Conservation (phyloP, 2,113 vertebrate genomes). For the Cyanoderma ruficeps region DNA sequence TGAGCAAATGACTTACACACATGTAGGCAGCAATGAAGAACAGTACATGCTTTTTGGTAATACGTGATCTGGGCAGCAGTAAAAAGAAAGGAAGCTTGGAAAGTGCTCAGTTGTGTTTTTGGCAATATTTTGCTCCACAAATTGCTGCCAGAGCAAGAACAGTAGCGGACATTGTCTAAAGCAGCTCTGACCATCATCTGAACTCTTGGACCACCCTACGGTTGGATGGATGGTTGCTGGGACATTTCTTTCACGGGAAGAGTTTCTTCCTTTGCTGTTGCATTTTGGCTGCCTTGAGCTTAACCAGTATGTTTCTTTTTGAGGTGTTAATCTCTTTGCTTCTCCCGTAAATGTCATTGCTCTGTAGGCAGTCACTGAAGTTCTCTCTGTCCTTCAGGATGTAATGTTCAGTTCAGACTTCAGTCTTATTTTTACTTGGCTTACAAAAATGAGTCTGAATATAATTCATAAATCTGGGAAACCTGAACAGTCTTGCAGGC, state of each 20-base stretch:
- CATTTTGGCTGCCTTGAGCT: constrained; percentile 40
- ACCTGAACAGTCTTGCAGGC: constrained; percentile 29
- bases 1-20: constrained; percentile 66
- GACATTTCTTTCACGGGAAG: constrained; percentile 27
- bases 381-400: constrained; percentile 33
- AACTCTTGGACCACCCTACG: constrained; percentile 47
- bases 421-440: constrained; percentile 42
- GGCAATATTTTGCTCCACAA: constrained; percentile 34
- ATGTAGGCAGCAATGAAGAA: constrained; percentile 38
- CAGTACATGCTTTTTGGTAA: constrained; percentile 44
- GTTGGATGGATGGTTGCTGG: constrained; percentile 54
- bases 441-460: neutral
- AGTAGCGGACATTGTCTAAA: constrained; percentile 55
- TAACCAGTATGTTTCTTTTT: neutral
- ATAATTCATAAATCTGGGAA: constrained; percentile 46
- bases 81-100: constrained; percentile 38
- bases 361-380: constrained; percentile 25
- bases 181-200: constrained; percentile 49
- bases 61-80: constrained; percentile 33
- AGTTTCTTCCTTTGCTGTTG: constrained; percentile 1
- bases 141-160: constrained; percentile 53
- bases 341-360: constrained; percentile 38
- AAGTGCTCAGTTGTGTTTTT: constrained; percentile 32
- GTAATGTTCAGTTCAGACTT: constrained; percentile 44
- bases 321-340: constrained; percentile 49